phyloP scores from a whole-genome alignment of 2,113 vertebrate species.

The Xenopus laevis region DNA sequence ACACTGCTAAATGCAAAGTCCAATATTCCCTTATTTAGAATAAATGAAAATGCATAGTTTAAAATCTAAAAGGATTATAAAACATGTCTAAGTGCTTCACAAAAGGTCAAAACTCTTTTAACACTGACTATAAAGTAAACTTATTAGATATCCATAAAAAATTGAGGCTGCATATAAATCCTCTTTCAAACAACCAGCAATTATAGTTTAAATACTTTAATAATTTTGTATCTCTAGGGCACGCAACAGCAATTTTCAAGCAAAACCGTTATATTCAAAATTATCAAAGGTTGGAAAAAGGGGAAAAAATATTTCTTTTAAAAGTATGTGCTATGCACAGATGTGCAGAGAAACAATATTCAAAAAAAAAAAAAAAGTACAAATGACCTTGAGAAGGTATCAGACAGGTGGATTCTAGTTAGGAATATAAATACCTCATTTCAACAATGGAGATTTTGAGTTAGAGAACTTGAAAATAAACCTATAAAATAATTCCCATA shows the following conservation, averaged over 20 bases:
- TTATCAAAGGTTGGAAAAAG: constrained; percentile 25
- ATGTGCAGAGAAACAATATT: constrained; percentile 6
- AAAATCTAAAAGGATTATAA: constrained; percentile 42
- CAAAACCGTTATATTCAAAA: constrained; percentile 29
- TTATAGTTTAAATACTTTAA: constrained; percentile 45
- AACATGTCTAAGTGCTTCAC: constrained; percentile 21
- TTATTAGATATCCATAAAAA: constrained; percentile 41
- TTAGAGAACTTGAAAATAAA: neutral
- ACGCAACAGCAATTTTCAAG: constrained; percentile 38
- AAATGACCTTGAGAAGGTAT: constrained; percentile 27
- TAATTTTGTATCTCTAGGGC: constrained; percentile 42
- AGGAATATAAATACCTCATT: constrained; percentile 1
- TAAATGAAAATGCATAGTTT: constrained; percentile 34
- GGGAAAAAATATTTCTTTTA: constrained; percentile 16
- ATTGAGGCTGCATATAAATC: constrained; percentile 38
- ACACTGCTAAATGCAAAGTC: constrained; percentile 3
- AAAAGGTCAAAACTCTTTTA: constrained; percentile 40
- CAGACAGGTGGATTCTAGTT: neutral
- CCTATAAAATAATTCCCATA: neutral
- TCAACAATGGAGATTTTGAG: neutral
- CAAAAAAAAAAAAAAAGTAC: neutral
- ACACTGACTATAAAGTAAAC: constrained; percentile 41
- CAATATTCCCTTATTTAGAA: constrained; percentile 21
- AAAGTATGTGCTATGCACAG: constrained; percentile 4
- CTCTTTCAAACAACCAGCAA: constrained; percentile 36